Conservation (phyloP, 1,140 invertebrate species). For the Aporrectodea caliginosa region DNA sequence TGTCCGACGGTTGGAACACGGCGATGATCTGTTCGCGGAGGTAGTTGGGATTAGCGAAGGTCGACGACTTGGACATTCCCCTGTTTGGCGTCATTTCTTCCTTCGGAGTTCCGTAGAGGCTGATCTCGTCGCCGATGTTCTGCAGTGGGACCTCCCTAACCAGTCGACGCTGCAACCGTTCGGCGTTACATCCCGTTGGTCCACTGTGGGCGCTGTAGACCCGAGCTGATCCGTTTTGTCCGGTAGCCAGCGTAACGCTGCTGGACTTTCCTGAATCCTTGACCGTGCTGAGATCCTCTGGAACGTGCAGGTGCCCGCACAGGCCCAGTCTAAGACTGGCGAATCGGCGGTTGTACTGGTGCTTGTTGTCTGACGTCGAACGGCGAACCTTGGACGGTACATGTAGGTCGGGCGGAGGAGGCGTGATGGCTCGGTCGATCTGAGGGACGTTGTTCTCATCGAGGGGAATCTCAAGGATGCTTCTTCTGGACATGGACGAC, state of each 20-base stretch:
- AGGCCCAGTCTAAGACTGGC: not conserved
- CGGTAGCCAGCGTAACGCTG: not conserved
- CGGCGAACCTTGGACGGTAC: not conserved
- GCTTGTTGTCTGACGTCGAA: too few relatives aligned
- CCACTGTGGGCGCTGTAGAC: too few relatives aligned
- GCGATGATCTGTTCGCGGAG: not conserved
- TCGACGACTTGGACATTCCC: not conserved
- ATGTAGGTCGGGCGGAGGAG: not conserved
- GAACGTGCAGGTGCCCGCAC: not conserved
- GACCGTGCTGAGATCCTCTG: not conserved
- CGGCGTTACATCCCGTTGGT: not conserved
- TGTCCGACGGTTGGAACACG: not conserved
- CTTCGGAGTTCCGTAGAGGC: constrained; percentile 93
- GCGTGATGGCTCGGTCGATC: constrained; percentile 28
- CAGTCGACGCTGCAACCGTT: not conserved
- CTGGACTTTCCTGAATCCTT: not conserved
- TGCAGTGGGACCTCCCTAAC: constrained; percentile 27
- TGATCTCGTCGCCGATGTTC: constrained; percentile 73
- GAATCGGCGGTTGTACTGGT: not conserved
- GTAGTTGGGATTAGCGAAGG: not conserved
- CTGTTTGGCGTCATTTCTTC: constrained; percentile 68
- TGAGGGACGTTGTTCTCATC: constrained; percentile 31
- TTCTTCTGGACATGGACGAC: too few relatives aligned
- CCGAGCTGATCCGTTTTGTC: too few relatives aligned
- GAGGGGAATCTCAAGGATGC: constrained; percentile 5